A percentile compares a stretch with the other conserved stretches of the same genome.
These are phyloP conservation scores for Mastacembelus armatus DNA, from an alignment of 2,797 vertebrate species.

Conservation along the genomic window DNA sequence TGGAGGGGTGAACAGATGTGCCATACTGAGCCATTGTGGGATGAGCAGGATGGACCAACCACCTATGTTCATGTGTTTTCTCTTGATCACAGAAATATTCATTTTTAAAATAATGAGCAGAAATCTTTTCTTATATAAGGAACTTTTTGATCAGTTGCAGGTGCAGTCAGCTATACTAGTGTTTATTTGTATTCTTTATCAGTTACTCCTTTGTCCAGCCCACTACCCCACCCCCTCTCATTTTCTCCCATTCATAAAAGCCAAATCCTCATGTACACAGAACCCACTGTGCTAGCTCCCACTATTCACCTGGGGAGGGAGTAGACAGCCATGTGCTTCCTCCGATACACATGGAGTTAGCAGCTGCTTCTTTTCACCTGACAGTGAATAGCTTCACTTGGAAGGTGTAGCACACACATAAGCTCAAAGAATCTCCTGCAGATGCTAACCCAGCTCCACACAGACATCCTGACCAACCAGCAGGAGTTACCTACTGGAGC, in stretches of 20 bases:
- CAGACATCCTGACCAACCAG: constrained; percentile 24
- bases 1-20: constrained; percentile 50
- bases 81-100: constrained; percentile 3
- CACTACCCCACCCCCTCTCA: not conserved
- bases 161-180: not conserved
- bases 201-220: constrained; percentile 8
- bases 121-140: not conserved
- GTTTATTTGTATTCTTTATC: not conserved
- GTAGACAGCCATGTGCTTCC: constrained; percentile 22
- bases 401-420: constrained; percentile 22
- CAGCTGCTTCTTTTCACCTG: constrained; percentile 64
- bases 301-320: constrained; percentile 48
- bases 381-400: constrained; percentile 39
- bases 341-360: constrained; percentile 31
- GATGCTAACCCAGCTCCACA: constrained; percentile 24
- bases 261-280: constrained; percentile 28
- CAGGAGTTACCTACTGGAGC: constrained; percentile 40
- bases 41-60: constrained; percentile 10
- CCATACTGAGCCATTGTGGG: constrained; percentile 16
- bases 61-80: constrained; percentile 7
- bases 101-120: not conserved
- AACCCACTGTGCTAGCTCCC: constrained; percentile 33
- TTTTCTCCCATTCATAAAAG: constrained; percentile 31
- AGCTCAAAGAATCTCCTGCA: constrained; percentile 47
- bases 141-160: not conserved